Conservation (phyloP, 2,113 vertebrate genomes). For the Thomomys bottae region DNA sequence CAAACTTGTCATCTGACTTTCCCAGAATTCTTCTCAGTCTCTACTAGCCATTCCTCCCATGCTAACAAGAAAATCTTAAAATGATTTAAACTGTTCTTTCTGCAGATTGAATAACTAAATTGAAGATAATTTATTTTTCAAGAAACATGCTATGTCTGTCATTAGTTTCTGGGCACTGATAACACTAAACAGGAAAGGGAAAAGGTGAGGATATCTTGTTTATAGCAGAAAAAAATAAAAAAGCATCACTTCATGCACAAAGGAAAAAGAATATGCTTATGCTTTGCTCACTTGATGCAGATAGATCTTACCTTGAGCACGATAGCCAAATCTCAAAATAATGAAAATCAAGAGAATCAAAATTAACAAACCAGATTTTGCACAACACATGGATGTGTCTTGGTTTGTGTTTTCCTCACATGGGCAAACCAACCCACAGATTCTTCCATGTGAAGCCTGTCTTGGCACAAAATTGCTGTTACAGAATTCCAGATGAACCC, state of each 20-base stretch:
- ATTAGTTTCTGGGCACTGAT: not conserved
- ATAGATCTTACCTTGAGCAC: not conserved
- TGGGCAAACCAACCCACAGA: slow-evolving; percentile 50
- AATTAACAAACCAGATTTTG: slow-evolving; percentile 9
- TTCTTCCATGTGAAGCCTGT: slow-evolving; percentile 53
- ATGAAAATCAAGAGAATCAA: not conserved
- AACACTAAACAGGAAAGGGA: not conserved
- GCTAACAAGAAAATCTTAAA: slow-evolving; percentile 56
- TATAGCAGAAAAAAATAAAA: not conserved
- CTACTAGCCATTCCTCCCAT: slow-evolving; percentile 52
- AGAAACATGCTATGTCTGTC: not conserved
- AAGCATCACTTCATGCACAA: not conserved
- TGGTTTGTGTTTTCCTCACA: slow-evolving; percentile 38
- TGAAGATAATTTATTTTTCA: slow-evolving; percentile 25
- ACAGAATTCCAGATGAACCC: slow-evolving; percentile 38
- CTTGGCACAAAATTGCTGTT: not conserved
- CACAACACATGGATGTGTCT: not conserved
- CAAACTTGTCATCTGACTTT: slow-evolving; percentile 56
- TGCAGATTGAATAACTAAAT: slow-evolving; percentile 11
- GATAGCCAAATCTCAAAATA: slow-evolving; percentile 14
- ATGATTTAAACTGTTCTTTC: slow-evolving; percentile 9
- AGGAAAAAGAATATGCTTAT: not conserved
- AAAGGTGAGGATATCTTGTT: not conserved
- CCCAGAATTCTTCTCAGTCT: slow-evolving; percentile 54
- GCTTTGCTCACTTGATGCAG: not conserved